A percentile compares a stretch with the other conserved stretches of the same genome.
Conservation (phyloP, 2,113 vertebrate species). For the Daphoenositta chrysoptera region DNA sequence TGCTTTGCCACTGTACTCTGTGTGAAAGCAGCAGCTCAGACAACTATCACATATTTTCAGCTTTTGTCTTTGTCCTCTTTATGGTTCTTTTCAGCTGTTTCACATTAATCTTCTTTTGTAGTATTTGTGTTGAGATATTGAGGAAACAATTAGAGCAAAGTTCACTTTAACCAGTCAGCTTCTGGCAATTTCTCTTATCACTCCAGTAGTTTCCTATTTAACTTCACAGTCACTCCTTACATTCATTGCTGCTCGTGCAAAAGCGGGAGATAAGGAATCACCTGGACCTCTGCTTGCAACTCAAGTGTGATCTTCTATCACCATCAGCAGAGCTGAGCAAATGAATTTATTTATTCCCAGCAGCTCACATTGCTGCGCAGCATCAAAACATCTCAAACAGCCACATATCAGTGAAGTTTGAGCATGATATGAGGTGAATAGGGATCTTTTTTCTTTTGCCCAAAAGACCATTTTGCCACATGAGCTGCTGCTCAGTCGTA, state of each 20-base stretch:
- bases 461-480: not conserved
- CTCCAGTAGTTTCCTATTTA: not conserved
- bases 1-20: not conserved
- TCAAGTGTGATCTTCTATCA: not conserved
- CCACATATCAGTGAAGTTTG: not conserved
- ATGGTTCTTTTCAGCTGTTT: not conserved
- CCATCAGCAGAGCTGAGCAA: not conserved
- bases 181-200: not conserved
- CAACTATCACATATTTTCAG: not conserved
- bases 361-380: not conserved
- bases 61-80: not conserved
- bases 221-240: not conserved
- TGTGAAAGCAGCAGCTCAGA: not conserved
- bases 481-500: not conserved
- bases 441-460: not conserved
- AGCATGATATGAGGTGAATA: not conserved
- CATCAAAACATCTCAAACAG: not conserved
- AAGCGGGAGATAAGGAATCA: not conserved
- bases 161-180: not conserved
- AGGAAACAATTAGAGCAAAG: not conserved
- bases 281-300: not conserved
- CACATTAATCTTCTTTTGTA: not conserved
- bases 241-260: not conserved
- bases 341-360: not conserved
- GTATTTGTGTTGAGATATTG: not conserved